Evolutionary conservation across 2,888 invertebrate genomes (phyloP), one percentile per base, ranked within the genome.

Genomic region (Petrophora chlorosata): DNA sequence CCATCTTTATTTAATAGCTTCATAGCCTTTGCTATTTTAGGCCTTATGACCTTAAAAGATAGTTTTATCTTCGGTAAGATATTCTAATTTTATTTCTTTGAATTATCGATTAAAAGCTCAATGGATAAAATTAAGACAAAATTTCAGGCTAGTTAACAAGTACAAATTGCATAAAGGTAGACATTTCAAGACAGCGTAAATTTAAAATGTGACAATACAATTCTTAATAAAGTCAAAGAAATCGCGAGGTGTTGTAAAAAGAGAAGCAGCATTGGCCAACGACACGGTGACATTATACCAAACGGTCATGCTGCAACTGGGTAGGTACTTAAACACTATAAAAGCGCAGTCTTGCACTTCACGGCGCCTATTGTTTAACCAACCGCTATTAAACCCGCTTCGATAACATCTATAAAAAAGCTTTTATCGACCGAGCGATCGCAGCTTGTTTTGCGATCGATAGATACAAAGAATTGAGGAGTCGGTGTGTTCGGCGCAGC

Each of bases 281-380:
- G 12, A 29, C 39, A 29, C 29, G 29, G 9, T 39, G 39, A 29
- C 39, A 29, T 39, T 36, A 36, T 39, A 16, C 3, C 10, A 26
- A 16, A 9, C 10, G 17, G 25, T 25, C 10, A 29, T 29, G 29
- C 19, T 39, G 39, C 39, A 39, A 39, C 19, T 19, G 17, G 9
- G 19, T 13, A 46, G 61, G 50, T 46, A 59, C 65, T 63, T 62
- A 44, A 65, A 61, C 66, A 28, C 12, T 29, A 32, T 67, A 63
- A 70, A 67, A 68, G 58, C 57, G 64, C 58, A 63, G 63, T 55
- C 54, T 36, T 25, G 33, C 38, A 36, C 39, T 55, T 35, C 44
- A 58, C 57, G 23, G 39, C 48, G 46, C 39, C 59, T 63, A 73
- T 73, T 73, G 70, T 74, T 63, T 64, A 51, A 63, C 62, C 61